Percentiles rank a stretch among this genome's conserved stretches.
These are phyloP conservation scores for Anastrepha obliqua DNA, from an alignment of 1,140 invertebrate genomes.

Conservation along the genomic window DNA sequence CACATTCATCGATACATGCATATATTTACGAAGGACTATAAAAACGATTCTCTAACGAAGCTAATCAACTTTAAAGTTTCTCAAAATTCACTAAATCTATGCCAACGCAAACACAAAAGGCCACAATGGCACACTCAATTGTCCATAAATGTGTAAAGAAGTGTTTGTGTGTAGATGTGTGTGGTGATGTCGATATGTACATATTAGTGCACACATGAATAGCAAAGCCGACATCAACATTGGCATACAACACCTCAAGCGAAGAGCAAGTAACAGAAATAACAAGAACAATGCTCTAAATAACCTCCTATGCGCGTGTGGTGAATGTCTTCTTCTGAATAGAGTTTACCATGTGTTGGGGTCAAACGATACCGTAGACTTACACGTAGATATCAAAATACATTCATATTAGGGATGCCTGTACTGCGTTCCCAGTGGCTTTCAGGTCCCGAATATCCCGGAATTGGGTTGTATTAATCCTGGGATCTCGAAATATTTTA, in stretches of 20 bases:
- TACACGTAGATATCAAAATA: too few relatives aligned
- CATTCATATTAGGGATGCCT: too few relatives aligned
- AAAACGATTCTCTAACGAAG: constrained; percentile 16
- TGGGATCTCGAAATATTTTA: too few relatives aligned
- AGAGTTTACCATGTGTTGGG: too few relatives aligned
- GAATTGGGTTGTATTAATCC: too few relatives aligned
- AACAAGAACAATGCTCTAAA: constrained; percentile 33
- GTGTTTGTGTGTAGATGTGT: neutral
- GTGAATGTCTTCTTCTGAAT: too few relatives aligned
- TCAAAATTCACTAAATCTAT: constrained; percentile 31
- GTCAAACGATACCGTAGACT: too few relatives aligned
- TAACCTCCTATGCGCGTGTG: too few relatives aligned
- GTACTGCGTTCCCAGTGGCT: too few relatives aligned
- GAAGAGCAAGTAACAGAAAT: neutral
- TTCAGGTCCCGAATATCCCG: too few relatives aligned
- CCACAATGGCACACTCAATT: constrained; percentile 26
- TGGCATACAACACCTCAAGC: constrained; percentile 3
- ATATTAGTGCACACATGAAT: neutral
- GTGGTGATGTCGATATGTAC: neutral
- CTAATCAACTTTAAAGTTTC: constrained; percentile 49
- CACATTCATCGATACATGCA: neutral
- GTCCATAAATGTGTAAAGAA: neutral
- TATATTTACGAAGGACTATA: neutral
- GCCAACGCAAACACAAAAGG: constrained; percentile 37
- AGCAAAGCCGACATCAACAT: constrained; percentile 12